These are phyloP conservation scores for Ovis aries DNA, from an alignment of 2,113 vertebrate genomes.

Conservation along the genomic window DNA sequence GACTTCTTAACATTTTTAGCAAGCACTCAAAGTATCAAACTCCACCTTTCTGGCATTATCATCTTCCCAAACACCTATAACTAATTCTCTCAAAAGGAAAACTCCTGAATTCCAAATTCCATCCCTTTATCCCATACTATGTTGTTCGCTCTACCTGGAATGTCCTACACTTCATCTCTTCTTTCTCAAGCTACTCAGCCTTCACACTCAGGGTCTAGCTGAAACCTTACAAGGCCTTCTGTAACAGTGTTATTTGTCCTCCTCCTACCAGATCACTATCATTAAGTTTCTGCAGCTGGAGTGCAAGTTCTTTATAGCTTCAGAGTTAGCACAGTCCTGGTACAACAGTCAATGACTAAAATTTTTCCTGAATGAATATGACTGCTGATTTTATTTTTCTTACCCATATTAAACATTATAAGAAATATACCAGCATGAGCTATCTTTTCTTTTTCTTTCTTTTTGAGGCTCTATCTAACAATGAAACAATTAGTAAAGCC, in stretches of 20 bases:
- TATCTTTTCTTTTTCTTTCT: background rate
- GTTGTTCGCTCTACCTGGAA: background rate
- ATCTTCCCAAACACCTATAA: background rate
- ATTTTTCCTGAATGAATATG: background rate
- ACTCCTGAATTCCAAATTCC: background rate
- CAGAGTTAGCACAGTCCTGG: background rate
- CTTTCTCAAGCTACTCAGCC: background rate
- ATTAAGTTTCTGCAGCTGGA: background rate
- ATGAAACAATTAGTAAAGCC: background rate
- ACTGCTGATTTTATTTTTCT: background rate
- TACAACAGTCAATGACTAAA: background rate
- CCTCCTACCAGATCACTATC: background rate
- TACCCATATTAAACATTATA: constrained; percentile 14
- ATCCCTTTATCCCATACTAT: background rate
- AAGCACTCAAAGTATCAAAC: background rate
- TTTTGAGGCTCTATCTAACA: background rate
- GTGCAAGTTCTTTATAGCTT: background rate
- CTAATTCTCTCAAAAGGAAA: background rate
- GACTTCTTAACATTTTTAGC: background rate
- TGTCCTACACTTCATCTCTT: background rate
- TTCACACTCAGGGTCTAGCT: background rate
- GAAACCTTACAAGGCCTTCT: background rate
- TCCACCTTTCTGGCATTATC: background rate
- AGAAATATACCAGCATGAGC: background rate
- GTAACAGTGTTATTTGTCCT: background rate